Base-by-base conservation (phyloP, 2,888 invertebrate species). In the Caenorhabditis sinica region DNA sequence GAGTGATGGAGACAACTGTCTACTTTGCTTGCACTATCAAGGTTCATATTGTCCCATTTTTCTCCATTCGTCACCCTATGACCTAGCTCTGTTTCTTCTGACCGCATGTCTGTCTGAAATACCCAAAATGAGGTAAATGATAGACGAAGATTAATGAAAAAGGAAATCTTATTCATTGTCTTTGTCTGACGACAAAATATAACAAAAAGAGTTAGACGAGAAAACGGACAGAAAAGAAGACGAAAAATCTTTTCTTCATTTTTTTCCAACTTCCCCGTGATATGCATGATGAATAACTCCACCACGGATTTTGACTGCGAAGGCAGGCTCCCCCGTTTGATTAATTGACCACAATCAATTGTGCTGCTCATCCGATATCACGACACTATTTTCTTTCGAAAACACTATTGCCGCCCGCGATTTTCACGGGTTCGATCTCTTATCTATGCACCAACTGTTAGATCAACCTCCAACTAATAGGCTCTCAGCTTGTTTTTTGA, bases 301-400 rank as follows among this genome's bases (percentile, higher is more conserved):
- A 79, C 79, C 79, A 43, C 79, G 71, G 63, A 71, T 45, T 61
- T 15, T 8, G 30, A 60, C n/a, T 69, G 13, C 30, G 6, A 23
- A 33, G 63, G 5, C 20, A 15, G 23, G 71, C 28, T 9, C 30
- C 63, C 17, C 15, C 23, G 49, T 58, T 80, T 80, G 80, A 80
- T 80, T 80, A 65, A 80, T 80, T 66, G 72, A 58, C 63, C 53
- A 66, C 65, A 66, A 80, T 80, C 80, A 66, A 80, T 80, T 49
- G 56, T 72, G 43, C 63, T 72, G 72, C 63, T 71, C 58, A 56
- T 80, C 58, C 56, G 20, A 36, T 72, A 36, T 71, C 40, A 23
- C 20, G n/a, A 11, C 79, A 56, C 65, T 71, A 72, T 43, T 66
- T 80, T 71, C 40, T 49, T 68, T 63, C 11, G 23, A 72, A 72